Evolutionary conservation across 1,140 invertebrate genomes (phyloP), one percentile per base, ranked within the genome.

Genomic region (Bicyclus anynana): DNA sequence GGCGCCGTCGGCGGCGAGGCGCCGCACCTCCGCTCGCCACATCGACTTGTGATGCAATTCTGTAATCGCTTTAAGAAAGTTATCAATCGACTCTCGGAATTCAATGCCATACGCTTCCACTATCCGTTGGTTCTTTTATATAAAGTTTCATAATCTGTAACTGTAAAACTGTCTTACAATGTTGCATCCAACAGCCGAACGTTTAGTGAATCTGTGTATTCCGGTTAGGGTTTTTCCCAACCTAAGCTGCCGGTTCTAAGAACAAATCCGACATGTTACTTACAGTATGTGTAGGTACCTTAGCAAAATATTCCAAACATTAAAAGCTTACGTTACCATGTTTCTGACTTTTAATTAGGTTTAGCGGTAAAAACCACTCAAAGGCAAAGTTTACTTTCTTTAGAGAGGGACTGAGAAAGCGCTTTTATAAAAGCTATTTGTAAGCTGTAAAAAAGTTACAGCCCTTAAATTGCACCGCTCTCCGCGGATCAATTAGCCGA

Each of bases 11-110:
- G 52, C 67, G 60, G 66, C 67, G 64, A 71, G 68, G 65, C 72
- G 74, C 66, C 66, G 65, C 71, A 64, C 65, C 68, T 66, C 54
- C 51, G 65, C 65, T 53, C 46, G 49, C 63, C 67, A 68, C 67
- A 71, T 64, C 67, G 53, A 63, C 61, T 65, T 61, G 55, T 77
- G 74, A 74, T 82, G 78, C 69, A 79, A 78, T 65, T 61, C 62
- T 60, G 56, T 67, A 52, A 60, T 67, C 46, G 57, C 53, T 65
- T 59, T 66, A 64, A 62, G 66, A 69, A 72, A 69, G 56, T 74
- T 60, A 67, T 67, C 55, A 44, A 57, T 57, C 14, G 48, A 44
- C 47, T 48, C 23, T 18, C 44, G 20, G 35, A 56, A 55, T 61
- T 51, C 52, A 59, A 48, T 59, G 46, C 53, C 47, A 53, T 35